Evolutionary conservation across 2,797 vertebrate species (phyloP).

Genomic region (Cynodonichthys magdalenae): DNA sequence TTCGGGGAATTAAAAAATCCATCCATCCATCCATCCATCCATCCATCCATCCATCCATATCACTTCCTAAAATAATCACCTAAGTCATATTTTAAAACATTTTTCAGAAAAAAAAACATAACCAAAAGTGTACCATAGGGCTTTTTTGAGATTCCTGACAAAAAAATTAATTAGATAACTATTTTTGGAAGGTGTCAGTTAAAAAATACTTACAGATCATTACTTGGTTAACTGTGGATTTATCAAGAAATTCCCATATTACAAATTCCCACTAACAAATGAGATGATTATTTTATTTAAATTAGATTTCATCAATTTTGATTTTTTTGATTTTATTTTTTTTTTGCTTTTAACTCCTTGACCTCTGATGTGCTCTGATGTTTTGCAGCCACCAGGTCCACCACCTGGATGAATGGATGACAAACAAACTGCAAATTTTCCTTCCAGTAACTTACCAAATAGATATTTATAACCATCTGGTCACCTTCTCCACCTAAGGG

Average conservation of each 20-base stretch:
- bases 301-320: slow-evolving; percentile 72
- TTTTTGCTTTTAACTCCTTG: slow-evolving; percentile 59
- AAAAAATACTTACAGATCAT: slow-evolving; percentile 41
- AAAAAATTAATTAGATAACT: no score
- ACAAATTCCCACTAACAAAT: slow-evolving; percentile 49
- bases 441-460: slow-evolving; percentile 85
- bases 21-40: no score
- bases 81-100: no score
- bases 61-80: no score
- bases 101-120: no score
- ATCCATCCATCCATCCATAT: no score
- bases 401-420: slow-evolving; percentile 83
- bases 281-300: slow-evolving; percentile 72
- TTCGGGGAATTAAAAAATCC: no score
- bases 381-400: slow-evolving; percentile 75
- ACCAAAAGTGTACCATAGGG: no score
- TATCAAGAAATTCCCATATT: slow-evolving; percentile 48
- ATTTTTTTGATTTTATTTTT: slow-evolving; percentile 71
- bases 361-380: slow-evolving; percentile 52
- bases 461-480: slow-evolving; percentile 87
- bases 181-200: no score
- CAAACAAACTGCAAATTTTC: slow-evolving; percentile 82
- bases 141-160: no score
- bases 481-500: slow-evolving; percentile 66
- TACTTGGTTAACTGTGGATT: slow-evolving; percentile 48